Base-by-base conservation (phyloP, 1,140 invertebrate species). In the Sinella curviseta region DNA sequence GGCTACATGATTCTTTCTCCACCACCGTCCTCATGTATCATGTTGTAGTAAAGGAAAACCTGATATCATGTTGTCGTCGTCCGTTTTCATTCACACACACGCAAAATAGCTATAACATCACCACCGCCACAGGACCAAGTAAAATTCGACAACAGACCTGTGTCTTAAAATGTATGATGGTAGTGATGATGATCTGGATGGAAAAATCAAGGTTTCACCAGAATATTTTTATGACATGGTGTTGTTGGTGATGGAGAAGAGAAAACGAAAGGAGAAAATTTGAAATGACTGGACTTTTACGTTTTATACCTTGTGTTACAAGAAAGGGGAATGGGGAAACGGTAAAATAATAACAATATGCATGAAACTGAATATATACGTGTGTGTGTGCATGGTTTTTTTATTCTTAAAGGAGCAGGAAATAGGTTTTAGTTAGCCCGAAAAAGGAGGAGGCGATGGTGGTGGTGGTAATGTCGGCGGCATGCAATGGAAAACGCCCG, bases 51-150 rank as follows among this genome's bases (percentile, higher is more conserved):
- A 48, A 48, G 20, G n/a, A 48, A 48, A 48, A 48, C 8, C 20
- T 48, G 39, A 48, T 48, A 12, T 20, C 39, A 48, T 48, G 39
- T 48, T n/a, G 20, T 48, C 20, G 20, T 20, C 20, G 39, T 8
- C 20, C 8, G 20, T 48, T 48, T 48, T 48, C 39, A 48, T 70
- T 24, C 65, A 33, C 65, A 33, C 30, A 70, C 65, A 70, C 65
- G 65, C 65, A 70, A 70, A 70, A 70, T 70, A 33, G 65, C 65
- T 70, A 70, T 70, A 70, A 70, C 65, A n/a, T n/a, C n/a, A n/a
- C n/a, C n/a, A n/a, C n/a, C n/a, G n/a, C n/a, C n/a, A n/a, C n/a
- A n/a, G n/a, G n/a, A n/a, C n/a, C n/a, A n/a, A n/a, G n/a, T n/a
- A n/a, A n/a, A n/a, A n/a, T n/a, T n/a, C n/a, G n/a, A n/a, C n/a